Evolutionary conservation across 2,113 vertebrate species (phyloP).

Genomic region (Albula glossodonta): DNA sequence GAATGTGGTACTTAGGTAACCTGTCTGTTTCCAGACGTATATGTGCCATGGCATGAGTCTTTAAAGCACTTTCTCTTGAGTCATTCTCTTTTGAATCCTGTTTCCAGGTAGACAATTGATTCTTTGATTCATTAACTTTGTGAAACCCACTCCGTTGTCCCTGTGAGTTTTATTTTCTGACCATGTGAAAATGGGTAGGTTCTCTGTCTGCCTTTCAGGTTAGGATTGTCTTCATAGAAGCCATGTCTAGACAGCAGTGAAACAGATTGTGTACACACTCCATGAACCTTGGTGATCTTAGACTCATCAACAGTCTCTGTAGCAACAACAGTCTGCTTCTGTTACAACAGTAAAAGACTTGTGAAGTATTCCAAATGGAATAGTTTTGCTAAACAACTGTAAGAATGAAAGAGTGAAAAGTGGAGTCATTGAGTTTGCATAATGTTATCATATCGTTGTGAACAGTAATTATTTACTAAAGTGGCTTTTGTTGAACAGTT

Average conservation of each 20-base stretch:
- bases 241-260: not conserved
- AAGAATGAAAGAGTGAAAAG: no score
- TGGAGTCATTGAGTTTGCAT: no score
- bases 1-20: constrained; percentile 60
- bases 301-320: not conserved
- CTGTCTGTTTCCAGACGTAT: constrained; percentile 51
- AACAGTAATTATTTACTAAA: no score
- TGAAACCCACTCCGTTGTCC: not conserved
- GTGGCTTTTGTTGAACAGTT: no score
- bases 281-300: not conserved
- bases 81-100: not conserved
- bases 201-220: not conserved
- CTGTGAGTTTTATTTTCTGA: not conserved
- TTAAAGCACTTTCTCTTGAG: not conserved
- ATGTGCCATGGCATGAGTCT: constrained; percentile 34
- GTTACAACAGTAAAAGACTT: not conserved
- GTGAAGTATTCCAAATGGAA: not conserved
- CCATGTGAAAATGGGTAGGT: not conserved
- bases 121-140: not conserved
- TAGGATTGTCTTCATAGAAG: not conserved
- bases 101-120: not conserved
- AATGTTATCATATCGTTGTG: not conserved
- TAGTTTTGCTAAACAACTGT: not conserved
- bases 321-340: not conserved
- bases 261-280: not conserved